Base-by-base conservation (phyloP, 2,888 invertebrate species). In the Xanthorhoe spadicearia region DNA sequence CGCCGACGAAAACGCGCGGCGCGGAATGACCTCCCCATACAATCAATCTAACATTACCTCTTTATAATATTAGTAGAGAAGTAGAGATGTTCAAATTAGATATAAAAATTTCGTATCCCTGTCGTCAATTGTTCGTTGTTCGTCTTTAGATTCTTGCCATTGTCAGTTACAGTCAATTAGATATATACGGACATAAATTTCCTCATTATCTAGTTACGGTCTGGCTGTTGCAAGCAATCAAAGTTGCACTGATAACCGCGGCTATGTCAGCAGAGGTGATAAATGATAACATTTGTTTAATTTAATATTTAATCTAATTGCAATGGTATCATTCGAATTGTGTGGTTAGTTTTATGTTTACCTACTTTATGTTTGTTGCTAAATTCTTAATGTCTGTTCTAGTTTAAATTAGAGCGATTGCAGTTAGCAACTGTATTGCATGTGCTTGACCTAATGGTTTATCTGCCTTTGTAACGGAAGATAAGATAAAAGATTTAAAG, bases 181-280 rank as follows among this genome's bases (percentile, higher is more conserved):
- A 61, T 60, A 43, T 28, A 48, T 52, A 56, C 35, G 46, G 50
- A 59, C 48, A 38, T 55, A 48, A 58, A 63, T 67, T 60, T 38
- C 35, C 46, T 50, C 28, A 56, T 63, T 56, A 64, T 61, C 64
- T 64, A n/a, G 54, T 35, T 63, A 55, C 52, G 38, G 58, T 9
- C 50, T 70, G 68, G 62, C 66, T 67, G 70, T 59, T 69, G 58
- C 65, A 49, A 62, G 72, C 78, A 80, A 83, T 82, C 83, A 79
- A 76, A 79, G 78, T 80, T 77, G 78, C 78, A 74, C 74, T 80
- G 83, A 84, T 84, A 84, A 78, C 73, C 58, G 64, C 66, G 18
- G 53, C 46, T 64, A 74, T 79, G 82, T 81, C 81, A 81, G 64
- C 77, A 67, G 77, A 80, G 82, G 79, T 83, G 83, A 81, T 81